Evolutionary conservation across 2,113 vertebrate species (phyloP).

Genomic region (Ancistrus triradiatus): DNA sequence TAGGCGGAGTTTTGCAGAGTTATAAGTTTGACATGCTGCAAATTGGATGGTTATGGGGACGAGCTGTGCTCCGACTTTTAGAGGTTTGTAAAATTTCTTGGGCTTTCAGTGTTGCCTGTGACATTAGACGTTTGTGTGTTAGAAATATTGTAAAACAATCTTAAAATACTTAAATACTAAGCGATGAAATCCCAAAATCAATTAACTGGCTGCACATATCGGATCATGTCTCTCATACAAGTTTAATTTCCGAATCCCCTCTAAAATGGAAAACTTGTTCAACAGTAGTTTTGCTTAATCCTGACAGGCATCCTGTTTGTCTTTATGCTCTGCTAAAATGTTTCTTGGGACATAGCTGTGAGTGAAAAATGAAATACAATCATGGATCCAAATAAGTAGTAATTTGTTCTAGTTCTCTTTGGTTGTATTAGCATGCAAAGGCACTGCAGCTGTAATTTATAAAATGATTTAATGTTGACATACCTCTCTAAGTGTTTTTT

Average conservation of each 20-base stretch:
- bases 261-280: conserved; percentile 26
- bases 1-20: conserved; percentile 22
- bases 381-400: conserved; percentile 64
- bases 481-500: conserved; percentile 64
- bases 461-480: conserved; percentile 63
- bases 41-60: conserved; percentile 17
- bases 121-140: not conserved
- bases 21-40: conserved; percentile 33
- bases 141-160: not conserved
- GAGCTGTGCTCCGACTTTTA: too few species aligned
- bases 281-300: conserved; percentile 38
- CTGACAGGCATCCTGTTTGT: conserved; percentile 43
- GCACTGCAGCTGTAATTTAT: conserved; percentile 69
- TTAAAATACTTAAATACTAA: not conserved
- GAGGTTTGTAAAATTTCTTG: too few species aligned
- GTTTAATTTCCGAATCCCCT: conserved; percentile 10
- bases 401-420: conserved; percentile 62
- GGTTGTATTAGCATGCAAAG: conserved; percentile 66
- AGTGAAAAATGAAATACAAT: conserved; percentile 69
- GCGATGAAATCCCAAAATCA: not conserved
- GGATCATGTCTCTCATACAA: not conserved
- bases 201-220: not conserved
- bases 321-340: conserved; percentile 45
- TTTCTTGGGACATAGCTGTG: conserved; percentile 56
- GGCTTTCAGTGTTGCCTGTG: too few species aligned